Base-by-base conservation (phyloP, 2,113 vertebrate genomes). In the Damaliscus lunatus region DNA sequence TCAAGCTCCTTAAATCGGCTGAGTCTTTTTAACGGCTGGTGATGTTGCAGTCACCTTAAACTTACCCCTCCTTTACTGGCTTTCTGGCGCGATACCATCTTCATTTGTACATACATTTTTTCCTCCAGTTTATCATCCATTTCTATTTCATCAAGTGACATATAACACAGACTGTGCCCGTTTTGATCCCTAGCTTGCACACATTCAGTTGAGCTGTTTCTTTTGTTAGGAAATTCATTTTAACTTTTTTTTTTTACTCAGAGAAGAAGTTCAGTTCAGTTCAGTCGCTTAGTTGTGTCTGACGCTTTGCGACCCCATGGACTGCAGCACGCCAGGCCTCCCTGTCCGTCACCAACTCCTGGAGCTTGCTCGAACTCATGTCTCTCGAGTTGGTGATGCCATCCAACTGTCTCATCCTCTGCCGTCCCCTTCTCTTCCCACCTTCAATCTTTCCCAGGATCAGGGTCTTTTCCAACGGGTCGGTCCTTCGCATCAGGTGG, bases 121-220 rank as follows among this genome's bases (percentile, higher is more conserved):
- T 93, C 88, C 96, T 90, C 88, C 80, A 64, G 74, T 98, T 98
- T 96, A 96, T 90, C 60, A 21, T 91, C 59, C 64, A 96, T 96
- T 98, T 97, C 62, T 97, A 33, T 96, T 96, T 98, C 93, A 92
- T 62, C 9, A 16, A 91, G 94, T 40, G 57, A 86, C 59, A 33
- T 52, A 89, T 90, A 67, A 95, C 81, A 88, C 59, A 55, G 55
- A 57, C 25, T 60, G 14, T 86, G 74, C 81, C 74, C 80, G 17
- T 43, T 78, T 92, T 90, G 23, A 46, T 92, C 46, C 55, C 87
- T 80, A 36, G n/a, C 46, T 92, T 60, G 74, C 55, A 59, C 59
- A 60, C n/a, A 48, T 94, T 88, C 31, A 29, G 36, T 43, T 48
- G 67, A 92, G 19, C 67, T 59, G 21, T 96, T 96, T 95, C 89